Evolutionary conservation across 2,888 invertebrate genomes (phyloP).

Genomic region (Limnephilus marmoratus): DNA sequence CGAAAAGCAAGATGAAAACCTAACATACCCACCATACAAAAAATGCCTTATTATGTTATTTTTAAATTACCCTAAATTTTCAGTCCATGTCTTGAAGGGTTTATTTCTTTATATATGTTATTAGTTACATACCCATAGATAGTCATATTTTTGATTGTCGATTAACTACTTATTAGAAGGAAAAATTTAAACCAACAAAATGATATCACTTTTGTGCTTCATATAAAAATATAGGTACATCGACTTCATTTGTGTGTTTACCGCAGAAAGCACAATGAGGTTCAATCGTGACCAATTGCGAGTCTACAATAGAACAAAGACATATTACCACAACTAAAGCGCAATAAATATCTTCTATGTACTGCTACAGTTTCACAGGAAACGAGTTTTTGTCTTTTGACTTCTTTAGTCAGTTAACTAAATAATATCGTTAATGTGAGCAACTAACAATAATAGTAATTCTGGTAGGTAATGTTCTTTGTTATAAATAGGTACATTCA

Average conservation of each 20-base stretch:
- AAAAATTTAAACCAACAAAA: not conserved
- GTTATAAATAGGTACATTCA: constrained; percentile 51
- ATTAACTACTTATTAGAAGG: not conserved
- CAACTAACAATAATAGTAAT: not conserved
- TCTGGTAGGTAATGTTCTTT: constrained; percentile 37
- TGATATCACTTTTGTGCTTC: not conserved
- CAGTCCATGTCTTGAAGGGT: not conserved
- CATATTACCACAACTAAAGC: constrained; percentile 25
- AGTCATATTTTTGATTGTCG: too few relatives aligned
- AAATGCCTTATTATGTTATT: too few relatives aligned
- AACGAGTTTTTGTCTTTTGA: constrained; percentile 48
- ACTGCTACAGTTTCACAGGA: constrained; percentile 38
- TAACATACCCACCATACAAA: too few relatives aligned
- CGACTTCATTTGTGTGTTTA: not conserved
- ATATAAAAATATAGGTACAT: not conserved
- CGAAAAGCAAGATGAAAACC: too few relatives aligned
- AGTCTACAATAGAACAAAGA: constrained; percentile 33
- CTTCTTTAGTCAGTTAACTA: constrained; percentile 25
- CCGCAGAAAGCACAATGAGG: constrained; percentile 35
- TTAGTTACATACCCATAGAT: too few relatives aligned
- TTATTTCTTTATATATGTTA: too few relatives aligned
- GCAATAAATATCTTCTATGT: constrained; percentile 19
- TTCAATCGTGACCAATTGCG: constrained; percentile 36
- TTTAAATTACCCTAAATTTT: not conserved
- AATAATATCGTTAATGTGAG: not conserved